Conservation (phyloP, 2,113 vertebrate genomes). For the Rhinopomastus cyanomelas region DNA sequence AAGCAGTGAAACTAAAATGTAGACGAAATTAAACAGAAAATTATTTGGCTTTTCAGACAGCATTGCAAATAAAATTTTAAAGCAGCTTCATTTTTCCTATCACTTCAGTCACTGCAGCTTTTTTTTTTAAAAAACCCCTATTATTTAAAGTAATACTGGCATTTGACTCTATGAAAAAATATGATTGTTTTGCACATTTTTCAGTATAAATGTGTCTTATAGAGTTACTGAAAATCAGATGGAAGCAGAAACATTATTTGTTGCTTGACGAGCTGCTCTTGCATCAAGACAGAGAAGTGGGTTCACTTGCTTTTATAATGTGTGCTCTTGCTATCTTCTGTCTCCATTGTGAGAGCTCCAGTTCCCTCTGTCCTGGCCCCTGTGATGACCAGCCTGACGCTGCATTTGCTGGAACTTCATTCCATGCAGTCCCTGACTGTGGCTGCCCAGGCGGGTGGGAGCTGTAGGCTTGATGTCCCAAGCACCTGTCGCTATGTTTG, state of each 20-base stretch:
- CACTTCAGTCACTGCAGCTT: background rate
- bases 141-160: conserved; percentile 10
- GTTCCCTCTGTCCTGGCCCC: background rate
- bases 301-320: background rate
- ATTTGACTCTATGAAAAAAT: conserved; percentile 13
- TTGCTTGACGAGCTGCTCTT: background rate
- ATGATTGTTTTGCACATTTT: conserved; percentile 23
- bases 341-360: background rate
- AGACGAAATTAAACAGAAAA: background rate
- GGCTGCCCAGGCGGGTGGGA: too few relatives aligned
- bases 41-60: background rate
- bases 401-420: background rate
- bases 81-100: background rate
- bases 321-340: background rate
- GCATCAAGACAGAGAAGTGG: background rate
- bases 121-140: background rate
- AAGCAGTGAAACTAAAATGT: background rate
- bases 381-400: background rate
- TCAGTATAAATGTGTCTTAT: background rate
- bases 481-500: background rate
- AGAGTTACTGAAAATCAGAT: background rate
- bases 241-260: background rate
- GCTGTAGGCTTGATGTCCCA: background rate
- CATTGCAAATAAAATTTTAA: background rate
- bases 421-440: background rate